Base-by-base conservation (phyloP, 92 coral and sea anemone species). In the Plumapathes pennacea region DNA sequence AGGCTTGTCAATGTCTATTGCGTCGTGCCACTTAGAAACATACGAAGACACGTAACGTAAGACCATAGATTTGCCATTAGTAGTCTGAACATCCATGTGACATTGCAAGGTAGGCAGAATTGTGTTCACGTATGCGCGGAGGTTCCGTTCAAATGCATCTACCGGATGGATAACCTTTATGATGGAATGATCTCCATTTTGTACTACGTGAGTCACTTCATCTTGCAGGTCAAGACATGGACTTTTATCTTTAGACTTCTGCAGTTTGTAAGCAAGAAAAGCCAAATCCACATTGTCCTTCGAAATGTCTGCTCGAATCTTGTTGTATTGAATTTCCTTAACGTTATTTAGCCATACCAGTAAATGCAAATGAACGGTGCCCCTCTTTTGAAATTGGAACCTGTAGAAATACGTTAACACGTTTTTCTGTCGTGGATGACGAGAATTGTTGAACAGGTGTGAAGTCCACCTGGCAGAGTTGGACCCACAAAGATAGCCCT, bases 21-120 rank as follows among this genome's bases (percentile, higher is more conserved):
- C 36, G 17, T 50, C 38, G 7, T 50, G 57, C 4, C 37, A 26
- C 7, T 50, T 50, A 1, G 57, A 11, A 0, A 50, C 57, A 15
- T 78, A 78, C 10, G 51, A 48, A 0, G 74, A 12, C 0, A 65
- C 73, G 62, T 61, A 70, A 36, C 42, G 46, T 21, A 78, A 14
- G 6, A 70, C 18, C 73, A 78, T 70, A 17, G 37, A 72, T 21
- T 36, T 62, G 21, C 72, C 66, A 32, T 78, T 72, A 0, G 66
- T 27, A n/a, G 72, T 18, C 36, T 69, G 85, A 13, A 60, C 55
- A 25, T 69, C 78, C 85, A 78, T 78, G 1, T 64, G 32, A 53
- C 78, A 78, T 23, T 52, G 25, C 18, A 78, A 26, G 0, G 66
- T 43, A 14, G 78, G 85, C 4, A 66, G 28, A 18, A 69, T 0